These are phyloP conservation scores for Gallinago undulata DNA, from an alignment of 2,113 vertebrate species.

Conservation along the genomic window DNA sequence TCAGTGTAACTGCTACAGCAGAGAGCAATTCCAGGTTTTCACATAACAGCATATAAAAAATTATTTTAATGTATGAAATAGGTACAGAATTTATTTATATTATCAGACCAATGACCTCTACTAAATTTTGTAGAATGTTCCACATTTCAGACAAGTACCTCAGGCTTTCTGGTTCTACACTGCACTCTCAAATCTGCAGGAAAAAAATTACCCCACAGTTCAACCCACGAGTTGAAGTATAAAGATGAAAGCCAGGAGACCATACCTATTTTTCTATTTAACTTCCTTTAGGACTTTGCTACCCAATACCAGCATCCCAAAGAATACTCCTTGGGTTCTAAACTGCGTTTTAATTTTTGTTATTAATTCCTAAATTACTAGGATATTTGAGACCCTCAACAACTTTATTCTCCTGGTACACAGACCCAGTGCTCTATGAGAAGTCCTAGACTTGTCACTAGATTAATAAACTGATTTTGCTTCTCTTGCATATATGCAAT, in stretches of 20 bases:
- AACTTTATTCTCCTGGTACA: not conserved
- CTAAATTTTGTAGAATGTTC: not conserved
- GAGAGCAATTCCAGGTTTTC: not conserved
- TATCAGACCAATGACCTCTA: not conserved
- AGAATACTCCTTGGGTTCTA: not conserved
- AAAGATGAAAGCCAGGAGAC: not conserved
- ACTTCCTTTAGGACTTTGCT: not conserved
- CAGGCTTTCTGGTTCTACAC: not conserved
- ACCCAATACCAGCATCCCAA: not conserved
- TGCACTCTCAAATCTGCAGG: not conserved
- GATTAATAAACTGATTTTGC: not conserved
- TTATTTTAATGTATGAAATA: not conserved
- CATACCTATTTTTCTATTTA: not conserved
- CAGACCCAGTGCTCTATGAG: not conserved
- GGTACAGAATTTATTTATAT: not conserved
- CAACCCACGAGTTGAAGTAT: not conserved
- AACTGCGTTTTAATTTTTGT: not conserved
- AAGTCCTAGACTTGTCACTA: not conserved
- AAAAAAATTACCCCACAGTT: not conserved
- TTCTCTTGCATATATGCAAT: not conserved
- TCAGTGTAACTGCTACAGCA: not conserved
- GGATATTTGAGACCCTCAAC: not conserved
- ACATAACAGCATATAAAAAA: not conserved
- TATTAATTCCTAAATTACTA: not conserved
- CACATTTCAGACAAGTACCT: not conserved